Evolutionary conservation across 2,113 vertebrate genomes (phyloP).

Genomic region (Aythya baeri): DNA sequence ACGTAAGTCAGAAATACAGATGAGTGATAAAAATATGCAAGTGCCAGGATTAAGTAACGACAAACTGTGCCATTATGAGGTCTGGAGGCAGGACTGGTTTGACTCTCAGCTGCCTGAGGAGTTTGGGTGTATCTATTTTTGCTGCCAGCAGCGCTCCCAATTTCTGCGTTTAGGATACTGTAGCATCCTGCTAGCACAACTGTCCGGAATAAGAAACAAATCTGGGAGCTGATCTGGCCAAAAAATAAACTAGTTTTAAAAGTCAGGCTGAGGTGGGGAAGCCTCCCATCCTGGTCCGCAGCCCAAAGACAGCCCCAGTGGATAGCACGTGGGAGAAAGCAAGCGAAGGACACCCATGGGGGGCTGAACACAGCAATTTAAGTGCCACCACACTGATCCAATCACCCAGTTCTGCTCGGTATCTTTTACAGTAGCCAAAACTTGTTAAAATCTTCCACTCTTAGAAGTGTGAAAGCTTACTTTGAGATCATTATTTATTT

Average conservation of each 20-base stretch:
- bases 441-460: neutral
- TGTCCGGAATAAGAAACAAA: neutral
- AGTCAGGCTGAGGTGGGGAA: neutral
- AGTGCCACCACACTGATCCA: neutral
- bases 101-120: neutral
- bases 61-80: neutral
- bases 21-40: neutral
- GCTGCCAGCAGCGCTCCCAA: neutral
- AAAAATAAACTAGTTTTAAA: neutral
- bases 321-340: neutral
- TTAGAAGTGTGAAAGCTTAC: neutral
- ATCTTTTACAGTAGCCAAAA: neutral
- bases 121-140: neutral
- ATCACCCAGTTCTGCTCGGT: neutral
- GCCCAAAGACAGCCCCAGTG: neutral
- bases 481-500: neutral
- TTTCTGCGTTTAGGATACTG: neutral
- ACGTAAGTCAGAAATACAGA: rapidly evolving
- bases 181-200: neutral
- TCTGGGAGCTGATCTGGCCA: neutral
- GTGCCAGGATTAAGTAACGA: neutral
- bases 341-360: neutral
- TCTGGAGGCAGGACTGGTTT: neutral
- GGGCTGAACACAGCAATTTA: neutral
- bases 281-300: neutral